These are phyloP conservation scores for Sericinus montela DNA, from an alignment of 2,888 invertebrate species.

Conservation along the genomic window DNA sequence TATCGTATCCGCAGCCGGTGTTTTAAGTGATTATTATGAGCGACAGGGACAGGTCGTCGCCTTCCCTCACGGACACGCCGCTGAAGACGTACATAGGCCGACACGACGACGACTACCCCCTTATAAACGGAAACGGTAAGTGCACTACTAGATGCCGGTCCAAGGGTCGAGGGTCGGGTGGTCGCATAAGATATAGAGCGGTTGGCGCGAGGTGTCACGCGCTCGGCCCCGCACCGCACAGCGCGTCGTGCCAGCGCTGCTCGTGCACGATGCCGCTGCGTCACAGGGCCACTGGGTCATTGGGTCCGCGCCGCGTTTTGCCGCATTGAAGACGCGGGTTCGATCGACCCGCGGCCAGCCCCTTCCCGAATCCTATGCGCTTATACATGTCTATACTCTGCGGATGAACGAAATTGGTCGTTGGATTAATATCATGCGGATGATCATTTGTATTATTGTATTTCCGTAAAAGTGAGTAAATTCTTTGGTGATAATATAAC, in stretches of 20 bases:
- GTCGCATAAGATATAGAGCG: slow-evolving; percentile 27
- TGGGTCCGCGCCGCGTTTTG: slow-evolving; percentile 38
- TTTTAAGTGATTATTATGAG: slow-evolving; percentile 86
- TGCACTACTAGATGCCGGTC: slow-evolving; percentile 31
- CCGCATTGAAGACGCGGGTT: slow-evolving; percentile 62
- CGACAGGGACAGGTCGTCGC: slow-evolving; percentile 93
- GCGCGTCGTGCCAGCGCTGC: slow-evolving; percentile 30
- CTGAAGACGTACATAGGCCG: slow-evolving; percentile 91
- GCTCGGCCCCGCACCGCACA: slow-evolving; percentile 29
- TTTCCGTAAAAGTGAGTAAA: neutral
- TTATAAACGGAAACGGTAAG: slow-evolving; percentile 87
- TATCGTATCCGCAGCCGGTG: slow-evolving; percentile 51
- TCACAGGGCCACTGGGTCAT: slow-evolving; percentile 30
- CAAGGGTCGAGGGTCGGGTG: slow-evolving; percentile 31
- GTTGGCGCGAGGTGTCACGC: slow-evolving; percentile 32
- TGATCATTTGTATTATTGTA: neutral
- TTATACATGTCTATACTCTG: slow-evolving; percentile 26
- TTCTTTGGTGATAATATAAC: slow-evolving; percentile 21
- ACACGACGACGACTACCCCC: slow-evolving; percentile 89
- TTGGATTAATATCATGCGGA: neutral
- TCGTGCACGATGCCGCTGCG: slow-evolving; percentile 28
- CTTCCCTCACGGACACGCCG: slow-evolving; percentile 93
- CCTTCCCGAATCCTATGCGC: slow-evolving; percentile 38
- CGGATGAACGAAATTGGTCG: neutral
- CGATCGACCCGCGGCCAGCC: slow-evolving; percentile 59